These are phyloP conservation scores for Scaptomyza montana DNA, from an alignment of 1,140 invertebrate species.

Conservation along the genomic window DNA sequence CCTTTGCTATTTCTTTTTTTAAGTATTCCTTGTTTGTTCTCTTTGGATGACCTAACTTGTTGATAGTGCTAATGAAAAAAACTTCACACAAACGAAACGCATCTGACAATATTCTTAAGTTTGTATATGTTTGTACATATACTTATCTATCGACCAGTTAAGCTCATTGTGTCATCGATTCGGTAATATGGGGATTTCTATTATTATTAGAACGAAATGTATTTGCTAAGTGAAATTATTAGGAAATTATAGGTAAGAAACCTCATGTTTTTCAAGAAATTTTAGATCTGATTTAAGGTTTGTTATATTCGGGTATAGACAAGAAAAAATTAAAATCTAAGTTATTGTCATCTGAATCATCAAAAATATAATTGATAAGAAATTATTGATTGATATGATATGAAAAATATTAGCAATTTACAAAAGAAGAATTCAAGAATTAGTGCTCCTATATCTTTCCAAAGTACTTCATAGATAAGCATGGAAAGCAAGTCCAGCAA, in stretches of 20 bases:
- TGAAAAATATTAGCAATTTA: background rate
- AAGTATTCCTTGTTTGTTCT: conserved; percentile 12
- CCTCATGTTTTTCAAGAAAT: too few species aligned
- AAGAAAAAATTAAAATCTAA: too few species aligned
- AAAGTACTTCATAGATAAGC: conserved; percentile 27
- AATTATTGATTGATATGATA: background rate
- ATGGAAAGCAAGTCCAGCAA: background rate
- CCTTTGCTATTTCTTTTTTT: background rate
- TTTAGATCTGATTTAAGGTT: too few species aligned
- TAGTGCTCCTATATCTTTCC: background rate
- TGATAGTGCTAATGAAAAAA: conserved; percentile 39
- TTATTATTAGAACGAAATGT: too few species aligned
- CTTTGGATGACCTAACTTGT: conserved; percentile 9
- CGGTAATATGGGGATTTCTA: background rate
- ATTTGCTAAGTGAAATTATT: too few species aligned
- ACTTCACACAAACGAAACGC: conserved; percentile 6
- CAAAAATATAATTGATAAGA: too few species aligned
- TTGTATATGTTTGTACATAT: background rate
- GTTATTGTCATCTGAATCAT: too few species aligned
- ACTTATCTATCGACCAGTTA: conserved; percentile 30
- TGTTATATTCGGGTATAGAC: too few species aligned
- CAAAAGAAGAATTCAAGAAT: background rate
- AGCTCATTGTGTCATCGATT: conserved; percentile 28
- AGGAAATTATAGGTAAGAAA: too few species aligned
- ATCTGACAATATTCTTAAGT: conserved; percentile 9